phyloP scores from a whole-genome alignment of 2,113 vertebrate species.

The Sclerurus mexicanus region DNA sequence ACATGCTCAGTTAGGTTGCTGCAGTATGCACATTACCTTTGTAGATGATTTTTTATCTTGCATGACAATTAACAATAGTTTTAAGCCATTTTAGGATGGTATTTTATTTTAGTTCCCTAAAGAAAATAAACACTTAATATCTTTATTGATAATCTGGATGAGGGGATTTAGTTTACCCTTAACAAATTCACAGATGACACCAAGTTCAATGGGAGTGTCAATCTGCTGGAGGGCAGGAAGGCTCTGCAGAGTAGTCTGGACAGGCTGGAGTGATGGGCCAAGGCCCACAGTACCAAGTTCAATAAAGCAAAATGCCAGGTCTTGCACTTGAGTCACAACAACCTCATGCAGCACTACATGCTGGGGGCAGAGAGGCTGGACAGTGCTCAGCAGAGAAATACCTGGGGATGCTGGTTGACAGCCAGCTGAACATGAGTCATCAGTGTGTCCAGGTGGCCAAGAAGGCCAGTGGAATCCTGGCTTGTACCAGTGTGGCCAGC shows the following conservation, averaged over 20 bases:
- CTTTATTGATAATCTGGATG: rapidly evolving
- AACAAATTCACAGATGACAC: background rate
- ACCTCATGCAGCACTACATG: background rate
- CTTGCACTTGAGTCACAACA: background rate
- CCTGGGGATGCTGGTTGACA: background rate
- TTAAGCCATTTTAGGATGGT: background rate
- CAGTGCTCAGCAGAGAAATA: background rate
- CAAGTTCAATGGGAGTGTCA: rapidly evolving
- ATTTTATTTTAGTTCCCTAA: background rate
- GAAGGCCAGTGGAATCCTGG: background rate
- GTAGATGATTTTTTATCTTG: background rate
- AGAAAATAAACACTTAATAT: background rate
- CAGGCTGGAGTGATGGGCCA: background rate
- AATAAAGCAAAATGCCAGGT: background rate
- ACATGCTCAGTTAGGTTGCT: background rate
- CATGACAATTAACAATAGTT: background rate
- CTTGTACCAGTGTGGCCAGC: background rate
- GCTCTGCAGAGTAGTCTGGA: background rate
- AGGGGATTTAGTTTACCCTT: background rate
- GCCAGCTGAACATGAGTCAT: background rate
- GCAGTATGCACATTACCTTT: background rate
- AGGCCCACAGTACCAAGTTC: background rate
- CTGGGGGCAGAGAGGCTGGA: background rate
- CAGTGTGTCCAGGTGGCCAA: background rate
- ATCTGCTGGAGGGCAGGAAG: background rate